Base-by-base conservation (phyloP, 2,888 invertebrate genomes). In the Lasioglossum morio region DNA sequence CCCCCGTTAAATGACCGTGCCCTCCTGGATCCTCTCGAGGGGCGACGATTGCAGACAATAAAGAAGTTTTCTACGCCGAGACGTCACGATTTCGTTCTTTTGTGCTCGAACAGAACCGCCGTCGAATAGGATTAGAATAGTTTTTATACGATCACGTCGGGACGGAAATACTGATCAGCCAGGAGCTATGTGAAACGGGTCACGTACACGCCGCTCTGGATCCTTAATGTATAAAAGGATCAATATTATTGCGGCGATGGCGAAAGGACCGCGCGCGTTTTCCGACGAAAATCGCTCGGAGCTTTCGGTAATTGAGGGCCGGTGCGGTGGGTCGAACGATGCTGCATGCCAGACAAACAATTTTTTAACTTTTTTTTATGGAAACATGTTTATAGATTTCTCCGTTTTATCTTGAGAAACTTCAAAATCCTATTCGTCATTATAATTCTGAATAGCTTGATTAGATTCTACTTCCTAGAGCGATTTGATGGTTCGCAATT, bases 1-100 rank as follows among this genome's bases (percentile, higher is more conserved):
- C n/a, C n/a, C 79, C 48, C 83, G 85, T 89, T 83, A 89, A 87
- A 85, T 84, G 87, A 87, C 87, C 81, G 83, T 83, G 72, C 34
- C 69, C 79, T 57, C 78, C 70, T 43, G 79, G 74, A 83, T 86
- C 83, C 78, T 81, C 63, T 66, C 82, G 53, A 53, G 66, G 77
- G 76, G 72, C 19, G 73, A 60, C 76, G 79, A 63, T 73, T 60
- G 76, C 79, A 79, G 72, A 63, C 27, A 30, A 37, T 37, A 48
- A 66, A 69, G 69, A 84, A 81, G n/a, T 74, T 82, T 77, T 73
- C 19, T 43, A 75, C 63, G 48, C 43, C 72, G 83, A 74, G 83
- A 80, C 79, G 79, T 66, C 82, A 53, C 81, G 82, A 84, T 86
- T 80, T 74, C 77, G 77, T 86, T 70, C 81, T 79, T 90, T 90